Evolutionary conservation across 2,888 invertebrate species (phyloP).

Genomic region (Anodontia alba): DNA sequence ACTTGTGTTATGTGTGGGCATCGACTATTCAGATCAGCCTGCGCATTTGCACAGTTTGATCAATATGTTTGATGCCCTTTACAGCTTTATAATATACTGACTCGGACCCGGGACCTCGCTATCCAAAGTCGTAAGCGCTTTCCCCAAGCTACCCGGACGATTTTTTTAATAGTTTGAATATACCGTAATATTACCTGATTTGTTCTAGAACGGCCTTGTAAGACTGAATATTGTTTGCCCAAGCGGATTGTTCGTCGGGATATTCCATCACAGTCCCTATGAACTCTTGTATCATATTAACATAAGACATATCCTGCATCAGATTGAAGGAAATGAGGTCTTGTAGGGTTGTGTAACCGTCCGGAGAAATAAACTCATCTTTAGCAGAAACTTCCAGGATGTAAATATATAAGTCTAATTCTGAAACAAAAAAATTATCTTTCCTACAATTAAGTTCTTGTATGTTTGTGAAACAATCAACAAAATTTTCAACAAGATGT

Average conservation of each 20-base stretch:
- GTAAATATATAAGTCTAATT: constrained; percentile 43
- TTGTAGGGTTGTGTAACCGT: background rate
- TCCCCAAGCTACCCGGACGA: no score
- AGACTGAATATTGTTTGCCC: background rate
- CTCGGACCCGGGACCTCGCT: no score
- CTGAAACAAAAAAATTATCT: constrained; percentile 31
- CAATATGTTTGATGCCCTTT: no score
- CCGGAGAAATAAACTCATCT: background rate
- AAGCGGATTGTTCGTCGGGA: background rate
- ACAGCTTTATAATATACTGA: no score
- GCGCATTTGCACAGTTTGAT: no score
- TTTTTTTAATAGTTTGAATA: no score
- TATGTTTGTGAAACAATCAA: no score
- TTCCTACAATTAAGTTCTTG: no score
- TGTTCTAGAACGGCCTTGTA: background rate
- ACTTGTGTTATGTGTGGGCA: no score
- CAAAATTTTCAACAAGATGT: no score
- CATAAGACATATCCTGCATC: constrained; percentile 19
- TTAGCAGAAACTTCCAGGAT: constrained; percentile 6
- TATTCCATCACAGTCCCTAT: background rate
- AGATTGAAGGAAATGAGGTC: constrained; percentile 35
- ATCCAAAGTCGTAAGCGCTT: no score
- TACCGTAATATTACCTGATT: constrained; percentile 12
- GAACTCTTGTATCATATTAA: background rate
- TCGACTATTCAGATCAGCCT: no score